Evolutionary conservation across 1,140 invertebrate species (phyloP), one percentile per base, ranked within the genome.

Genomic region (Nasonia giraulti): DNA sequence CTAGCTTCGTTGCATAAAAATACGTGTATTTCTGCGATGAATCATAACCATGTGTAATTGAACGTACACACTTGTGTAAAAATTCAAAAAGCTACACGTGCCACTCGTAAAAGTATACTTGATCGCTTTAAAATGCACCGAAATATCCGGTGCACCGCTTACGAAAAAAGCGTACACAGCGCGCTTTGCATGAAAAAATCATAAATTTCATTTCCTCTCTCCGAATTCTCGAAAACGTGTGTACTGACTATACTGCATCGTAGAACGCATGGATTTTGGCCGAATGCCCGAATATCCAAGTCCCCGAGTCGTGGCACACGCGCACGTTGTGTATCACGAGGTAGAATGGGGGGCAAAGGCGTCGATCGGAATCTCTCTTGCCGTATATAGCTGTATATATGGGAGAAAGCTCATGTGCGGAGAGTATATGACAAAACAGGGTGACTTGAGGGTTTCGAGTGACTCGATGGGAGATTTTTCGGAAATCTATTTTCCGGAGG

Each of bases 381-480:
- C n/a, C 37, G 33, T 37, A 37, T 37, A 37, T 37, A 73, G 31
- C 71, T 44, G 47, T 20, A 50, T 7, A 47, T 20, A 50, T 14
- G 7, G 5, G 73, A 73, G 33, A 12, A n/a, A 33, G 3, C 4
- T 7, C 11, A 33, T 23, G 47, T 23, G 10, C 55, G 11, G 4
- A 7, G 37, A 44, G 27, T 77, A 27, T 55, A 50, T 73, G 80
- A 85, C 74, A 82, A 81, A 81, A 82, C 66, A 85, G 66, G 80
- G 84, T 85, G 80, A 85, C 84, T 85, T 78, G 55, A 20, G 47
- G 10, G 27, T 55, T 77, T 85, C n/a, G 11, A 81, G 23, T 55
- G 20, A 55, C 20, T 73, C 47, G n/a, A 76, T 76, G 77, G 50
- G 83, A 80, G 83, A 84, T 77, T 81, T 76, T 75, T 20, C 10